A percentile compares a stretch with the other conserved stretches of the same genome.
phyloP scores from a whole-genome alignment of 1,140 invertebrate genomes.

The Caenorhabditis inopinata region DNA sequence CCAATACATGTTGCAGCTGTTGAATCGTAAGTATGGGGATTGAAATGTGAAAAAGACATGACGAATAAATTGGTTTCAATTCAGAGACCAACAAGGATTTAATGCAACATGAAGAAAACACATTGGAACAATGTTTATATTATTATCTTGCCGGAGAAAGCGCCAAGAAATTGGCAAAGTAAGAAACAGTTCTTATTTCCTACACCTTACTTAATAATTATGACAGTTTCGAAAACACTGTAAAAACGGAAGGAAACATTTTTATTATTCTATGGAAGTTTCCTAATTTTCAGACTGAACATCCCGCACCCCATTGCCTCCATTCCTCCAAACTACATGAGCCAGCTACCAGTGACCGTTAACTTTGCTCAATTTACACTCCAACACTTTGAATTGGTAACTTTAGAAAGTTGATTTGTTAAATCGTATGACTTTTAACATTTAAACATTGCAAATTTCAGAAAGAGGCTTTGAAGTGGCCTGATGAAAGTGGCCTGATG shows the following conservation, averaged over 20 bases:
- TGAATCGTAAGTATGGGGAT: conserved; percentile 49
- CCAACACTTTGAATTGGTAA: conserved; percentile 61
- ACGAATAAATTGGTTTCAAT: neutral
- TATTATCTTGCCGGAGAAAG: conserved; percentile 63
- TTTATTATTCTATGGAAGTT: conserved; percentile 2
- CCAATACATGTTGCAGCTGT: conserved; percentile 56
- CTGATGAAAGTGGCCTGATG: too few species aligned
- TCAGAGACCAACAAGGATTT: conserved; percentile 53
- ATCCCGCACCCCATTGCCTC: conserved; percentile 61
- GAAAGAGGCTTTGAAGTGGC: too few species aligned
- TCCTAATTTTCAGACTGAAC: conserved; percentile 47
- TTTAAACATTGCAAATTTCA: too few species aligned
- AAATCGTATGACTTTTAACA: too few species aligned
- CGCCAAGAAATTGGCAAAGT: conserved; percentile 50
- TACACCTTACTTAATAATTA: too few species aligned
- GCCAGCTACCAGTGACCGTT: conserved; percentile 26
- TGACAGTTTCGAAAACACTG: too few species aligned
- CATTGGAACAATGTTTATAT: conserved; percentile 64
- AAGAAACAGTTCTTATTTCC: conserved; percentile 11
- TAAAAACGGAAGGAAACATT: too few species aligned
- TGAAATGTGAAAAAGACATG: neutral
- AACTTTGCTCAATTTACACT: conserved; percentile 30
- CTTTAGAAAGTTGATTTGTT: too few species aligned
- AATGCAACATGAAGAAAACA: conserved; percentile 59
- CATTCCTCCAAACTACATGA: conserved; percentile 56